A percentile compares a stretch with the other conserved stretches of the same genome.
Conservation (phyloP, 2,113 vertebrate genomes). For the Willisornis vidua region DNA sequence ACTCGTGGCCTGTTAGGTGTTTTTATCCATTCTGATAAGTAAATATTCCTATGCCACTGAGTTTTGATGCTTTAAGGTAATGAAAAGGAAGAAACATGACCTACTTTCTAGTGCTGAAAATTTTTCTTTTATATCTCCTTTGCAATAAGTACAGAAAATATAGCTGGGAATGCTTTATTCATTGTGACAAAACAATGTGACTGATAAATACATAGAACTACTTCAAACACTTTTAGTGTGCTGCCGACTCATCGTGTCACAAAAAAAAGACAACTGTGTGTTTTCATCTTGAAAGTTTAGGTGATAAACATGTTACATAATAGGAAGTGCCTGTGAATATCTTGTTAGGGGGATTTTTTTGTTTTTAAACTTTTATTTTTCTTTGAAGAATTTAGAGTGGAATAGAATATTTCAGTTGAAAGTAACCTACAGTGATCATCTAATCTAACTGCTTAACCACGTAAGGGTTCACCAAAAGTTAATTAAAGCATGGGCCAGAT, state of each 20-base stretch:
- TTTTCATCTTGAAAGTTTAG: not conserved
- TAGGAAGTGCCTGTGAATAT: not conserved
- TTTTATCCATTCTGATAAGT: not conserved
- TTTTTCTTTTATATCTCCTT: not conserved
- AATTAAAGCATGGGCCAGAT: not conserved
- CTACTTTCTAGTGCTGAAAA: not conserved
- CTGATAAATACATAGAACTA: not conserved
- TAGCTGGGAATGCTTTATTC: not conserved
- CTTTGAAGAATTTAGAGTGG: not conserved
- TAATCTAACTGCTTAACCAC: not conserved
- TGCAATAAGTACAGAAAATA: not conserved
- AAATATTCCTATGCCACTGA: not conserved
- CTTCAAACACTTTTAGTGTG: not conserved
- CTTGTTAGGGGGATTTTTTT: not conserved
- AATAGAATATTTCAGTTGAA: not conserved
- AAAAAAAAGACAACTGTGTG: not conserved
- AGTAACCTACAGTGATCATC: not conserved
- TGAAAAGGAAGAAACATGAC: not conserved
- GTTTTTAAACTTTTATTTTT: not conserved
- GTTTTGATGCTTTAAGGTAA: slow-evolving; percentile 17
- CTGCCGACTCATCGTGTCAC: not conserved
- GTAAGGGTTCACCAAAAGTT: not conserved
- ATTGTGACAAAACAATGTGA: not conserved
- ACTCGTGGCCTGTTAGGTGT: not conserved
- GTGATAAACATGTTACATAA: not conserved